phyloP scores from a whole-genome alignment of 1,140 invertebrate genomes.

The Pristionchus pacificus region DNA sequence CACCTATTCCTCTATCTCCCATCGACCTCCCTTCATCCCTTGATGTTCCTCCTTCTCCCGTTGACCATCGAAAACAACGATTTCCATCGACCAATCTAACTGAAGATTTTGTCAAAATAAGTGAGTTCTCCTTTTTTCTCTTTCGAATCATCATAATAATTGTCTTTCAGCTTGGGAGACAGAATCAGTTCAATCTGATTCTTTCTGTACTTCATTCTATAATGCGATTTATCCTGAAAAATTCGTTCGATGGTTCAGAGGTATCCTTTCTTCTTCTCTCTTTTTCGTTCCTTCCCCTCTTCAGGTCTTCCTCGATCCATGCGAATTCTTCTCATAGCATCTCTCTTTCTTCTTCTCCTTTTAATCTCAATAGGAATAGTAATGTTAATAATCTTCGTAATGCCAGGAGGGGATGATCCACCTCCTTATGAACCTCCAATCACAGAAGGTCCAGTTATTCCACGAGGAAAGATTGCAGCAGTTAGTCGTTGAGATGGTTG shows the following conservation, averaged over 20 bases:
- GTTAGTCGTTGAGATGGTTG: too few relatives aligned
- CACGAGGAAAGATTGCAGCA: too few relatives aligned
- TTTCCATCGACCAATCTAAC: not conserved
- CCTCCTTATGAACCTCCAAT: not conserved
- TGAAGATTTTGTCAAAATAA: not conserved
- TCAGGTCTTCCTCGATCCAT: not conserved
- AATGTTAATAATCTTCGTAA: not conserved
- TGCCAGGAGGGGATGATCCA: not conserved
- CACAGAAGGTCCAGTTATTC: too few relatives aligned
- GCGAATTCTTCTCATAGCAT: too few relatives aligned
- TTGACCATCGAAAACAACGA: not conserved
- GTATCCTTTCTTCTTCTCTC: not conserved
- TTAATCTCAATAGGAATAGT: not conserved
- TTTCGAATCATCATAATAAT: too few relatives aligned
- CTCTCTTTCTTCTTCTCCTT: not conserved
- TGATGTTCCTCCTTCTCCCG: not conserved
- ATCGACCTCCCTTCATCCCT: too few relatives aligned
- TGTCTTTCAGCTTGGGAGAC: not conserved
- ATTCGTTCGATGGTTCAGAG: not conserved
- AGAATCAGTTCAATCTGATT: not conserved
- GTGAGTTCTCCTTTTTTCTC: not conserved
- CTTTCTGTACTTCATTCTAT: not conserved
- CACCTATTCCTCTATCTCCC: not conserved
- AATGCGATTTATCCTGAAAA: not conserved
- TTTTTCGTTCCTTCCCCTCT: not conserved